Evolutionary conservation across 2,797 vertebrate genomes (phyloP).

Genomic region (Garrulus glandarius): DNA sequence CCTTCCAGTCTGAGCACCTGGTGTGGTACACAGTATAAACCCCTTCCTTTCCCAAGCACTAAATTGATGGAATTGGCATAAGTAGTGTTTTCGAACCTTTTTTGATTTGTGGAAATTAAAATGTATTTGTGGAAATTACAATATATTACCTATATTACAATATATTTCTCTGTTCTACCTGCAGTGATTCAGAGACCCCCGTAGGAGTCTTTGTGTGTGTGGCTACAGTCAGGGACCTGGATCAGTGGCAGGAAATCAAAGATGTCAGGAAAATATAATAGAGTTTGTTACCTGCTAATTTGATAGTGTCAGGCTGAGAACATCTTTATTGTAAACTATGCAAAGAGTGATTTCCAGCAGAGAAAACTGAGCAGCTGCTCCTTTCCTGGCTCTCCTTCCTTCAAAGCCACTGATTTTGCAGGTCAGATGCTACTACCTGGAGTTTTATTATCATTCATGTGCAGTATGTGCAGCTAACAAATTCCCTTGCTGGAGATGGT

Average conservation of each 20-base stretch:
- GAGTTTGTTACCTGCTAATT: not conserved
- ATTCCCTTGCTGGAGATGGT: not conserved
- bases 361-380: not conserved
- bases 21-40: not conserved
- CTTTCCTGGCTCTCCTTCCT: not conserved
- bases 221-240: not conserved
- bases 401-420: not conserved
- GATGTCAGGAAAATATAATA: not conserved
- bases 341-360: not conserved
- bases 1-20: not conserved
- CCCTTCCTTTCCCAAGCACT: not conserved
- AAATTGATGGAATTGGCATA: not conserved
- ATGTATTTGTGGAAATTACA: not conserved
- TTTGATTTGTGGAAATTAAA: not conserved
- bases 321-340: not conserved
- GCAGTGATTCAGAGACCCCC: not conserved
- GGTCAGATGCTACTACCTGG: not conserved
- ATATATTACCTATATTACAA: not conserved
- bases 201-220: not conserved
- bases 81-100: not conserved
- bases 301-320: not conserved
- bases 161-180: not conserved
- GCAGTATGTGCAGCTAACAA: not conserved
- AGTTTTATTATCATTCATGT: not conserved
- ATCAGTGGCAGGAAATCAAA: not conserved